phyloP scores from a whole-genome alignment of 2,113 vertebrate genomes.

The Ochotona curzoniae region DNA sequence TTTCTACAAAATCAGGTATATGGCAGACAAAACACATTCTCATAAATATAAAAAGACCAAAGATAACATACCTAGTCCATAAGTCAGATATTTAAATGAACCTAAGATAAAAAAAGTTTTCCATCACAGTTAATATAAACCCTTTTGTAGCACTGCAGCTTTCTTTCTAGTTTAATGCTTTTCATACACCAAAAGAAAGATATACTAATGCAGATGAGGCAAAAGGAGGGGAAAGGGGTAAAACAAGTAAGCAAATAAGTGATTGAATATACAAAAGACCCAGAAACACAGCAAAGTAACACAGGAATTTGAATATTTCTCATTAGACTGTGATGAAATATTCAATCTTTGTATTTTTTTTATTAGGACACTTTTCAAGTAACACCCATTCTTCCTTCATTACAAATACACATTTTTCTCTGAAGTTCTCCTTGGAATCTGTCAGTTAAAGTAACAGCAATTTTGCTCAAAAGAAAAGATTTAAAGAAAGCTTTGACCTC shows the following conservation, averaged over 20 bases:
- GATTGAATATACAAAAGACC: not conserved
- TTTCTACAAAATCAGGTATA: constrained; percentile 8
- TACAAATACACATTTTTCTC: constrained; percentile 45
- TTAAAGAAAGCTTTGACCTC: constrained; percentile 37
- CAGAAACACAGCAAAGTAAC: not conserved
- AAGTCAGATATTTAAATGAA: constrained; percentile 42
- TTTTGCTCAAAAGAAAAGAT: constrained; percentile 49
- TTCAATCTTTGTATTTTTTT: constrained; percentile 44
- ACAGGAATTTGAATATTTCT: not conserved
- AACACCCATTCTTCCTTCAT: not conserved
- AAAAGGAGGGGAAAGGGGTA: not conserved
- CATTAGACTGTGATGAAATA: not conserved
- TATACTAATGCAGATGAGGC: not conserved
- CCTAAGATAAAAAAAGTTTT: not conserved
- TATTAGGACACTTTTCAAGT: not conserved
- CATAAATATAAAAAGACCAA: constrained; percentile 43
- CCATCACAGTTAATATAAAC: not conserved
- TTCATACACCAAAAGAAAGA: constrained; percentile 31
- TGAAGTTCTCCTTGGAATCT: constrained; percentile 13
- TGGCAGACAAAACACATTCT: not conserved
- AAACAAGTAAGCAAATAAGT: not conserved
- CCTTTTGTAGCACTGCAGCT: not conserved
- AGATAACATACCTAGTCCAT: not conserved
- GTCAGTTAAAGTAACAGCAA: not conserved
- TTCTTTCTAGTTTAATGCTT: not conserved